Evolutionary conservation across 2,113 vertebrate genomes (phyloP), one percentile per base, ranked within the genome.

Genomic region (Oncorhynchus kisutch): DNA sequence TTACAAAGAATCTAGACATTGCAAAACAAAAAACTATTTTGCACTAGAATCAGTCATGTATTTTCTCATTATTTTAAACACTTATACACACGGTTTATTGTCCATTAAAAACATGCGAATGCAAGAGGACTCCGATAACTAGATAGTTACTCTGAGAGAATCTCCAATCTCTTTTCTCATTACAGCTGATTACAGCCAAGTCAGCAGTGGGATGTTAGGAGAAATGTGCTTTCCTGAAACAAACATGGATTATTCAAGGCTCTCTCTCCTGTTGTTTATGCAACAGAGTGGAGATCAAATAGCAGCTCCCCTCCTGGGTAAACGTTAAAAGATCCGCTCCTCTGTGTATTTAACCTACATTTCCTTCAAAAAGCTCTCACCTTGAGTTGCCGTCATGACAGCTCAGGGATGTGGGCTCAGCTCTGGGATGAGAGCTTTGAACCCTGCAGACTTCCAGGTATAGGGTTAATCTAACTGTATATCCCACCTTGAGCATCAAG

Each of bases 291-390:
- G 72, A 87, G 82, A 91, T 89, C 82, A 90, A 90, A 88, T 88
- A 90, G 81, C 78, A 65, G 74, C 75, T 75, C 71, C 74, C 87
- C 90, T 89, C 81, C 9, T 80, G 89, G 86, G 88, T 78, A 75
- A 85, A 87, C 76, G 66, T 85, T 90, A 92, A 92, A 90, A 88
- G 89, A 89, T 88, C 79, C 75, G 81, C 82, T 88, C 89, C 84
- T 92, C 82, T 76, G 88, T 90, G 89, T 93, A 84, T 92, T 92
- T 93, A 93, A 91, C 92, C 91, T 89, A 93, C 86, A 91, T 93
- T 91, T 75, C 80, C 83, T 89, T 91, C 90, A 92, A 91, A 88
- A 88, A 85, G 74, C 64, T 85, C 75, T 87, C 83, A 84, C 85
- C 85, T 82, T 11, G n/a, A 81, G 71, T 82, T 81, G 76, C 80